A percentile compares a stretch with the other conserved stretches of the same genome.
phyloP scores from a whole-genome alignment of 2,113 vertebrate genomes.

The Siniperca chuatsi region DNA sequence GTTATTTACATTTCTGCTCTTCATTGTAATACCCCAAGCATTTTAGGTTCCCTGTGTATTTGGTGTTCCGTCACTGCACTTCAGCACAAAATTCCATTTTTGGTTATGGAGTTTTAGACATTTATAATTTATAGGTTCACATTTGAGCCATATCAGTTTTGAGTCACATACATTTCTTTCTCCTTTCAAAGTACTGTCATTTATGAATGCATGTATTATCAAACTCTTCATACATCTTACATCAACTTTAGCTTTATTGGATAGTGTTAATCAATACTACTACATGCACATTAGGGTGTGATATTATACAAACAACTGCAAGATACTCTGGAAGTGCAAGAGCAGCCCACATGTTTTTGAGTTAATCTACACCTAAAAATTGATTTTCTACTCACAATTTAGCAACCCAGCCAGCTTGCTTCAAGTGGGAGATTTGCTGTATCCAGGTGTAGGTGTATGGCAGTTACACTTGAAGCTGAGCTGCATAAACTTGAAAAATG shows the following conservation, averaged over 20 bases:
- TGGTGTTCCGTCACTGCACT: neutral
- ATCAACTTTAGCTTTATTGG: neutral
- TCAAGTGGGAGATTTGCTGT: conserved; percentile 19
- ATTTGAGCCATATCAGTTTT: conserved; percentile 27
- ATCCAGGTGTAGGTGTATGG: neutral
- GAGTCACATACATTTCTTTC: conserved; percentile 2
- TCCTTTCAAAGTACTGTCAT: neutral
- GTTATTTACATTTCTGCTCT: neutral
- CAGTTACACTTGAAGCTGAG: conserved; percentile 18
- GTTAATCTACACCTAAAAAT: neutral
- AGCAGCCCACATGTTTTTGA: neutral
- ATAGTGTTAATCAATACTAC: neutral
- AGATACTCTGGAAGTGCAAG: neutral
- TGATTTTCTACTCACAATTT: conserved; percentile 2
- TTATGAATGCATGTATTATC: conserved; percentile 19
- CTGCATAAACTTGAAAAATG: conserved; percentile 32
- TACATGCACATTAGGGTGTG: neutral
- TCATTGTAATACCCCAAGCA: neutral
- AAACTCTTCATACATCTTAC: neutral
- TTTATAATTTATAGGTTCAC: neutral
- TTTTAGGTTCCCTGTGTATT: neutral
- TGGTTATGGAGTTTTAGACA: conserved; percentile 1
- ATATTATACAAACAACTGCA: conserved; percentile 1
- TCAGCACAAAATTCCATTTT: conserved; percentile 11
- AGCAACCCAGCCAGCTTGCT: neutral